Evolutionary conservation across 2,797 vertebrate genomes (phyloP).

Genomic region (Sebastes minor): DNA sequence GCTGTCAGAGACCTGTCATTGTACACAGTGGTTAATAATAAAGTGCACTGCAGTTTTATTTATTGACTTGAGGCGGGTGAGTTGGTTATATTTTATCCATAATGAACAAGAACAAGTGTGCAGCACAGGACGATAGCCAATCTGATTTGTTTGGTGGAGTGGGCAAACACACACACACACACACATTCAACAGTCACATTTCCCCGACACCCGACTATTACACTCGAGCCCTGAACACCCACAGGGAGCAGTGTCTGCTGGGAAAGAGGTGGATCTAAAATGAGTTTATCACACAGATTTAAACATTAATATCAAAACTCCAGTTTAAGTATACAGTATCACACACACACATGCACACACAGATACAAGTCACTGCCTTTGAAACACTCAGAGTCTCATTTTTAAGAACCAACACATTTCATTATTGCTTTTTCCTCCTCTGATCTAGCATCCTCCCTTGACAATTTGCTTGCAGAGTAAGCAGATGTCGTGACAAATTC

Average conservation of each 20-base stretch:
- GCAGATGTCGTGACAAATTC: constrained; percentile 40
- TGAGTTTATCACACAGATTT: constrained; percentile 35
- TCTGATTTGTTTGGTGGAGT: neutral
- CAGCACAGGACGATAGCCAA: neutral
- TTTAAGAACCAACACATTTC: constrained; percentile 31
- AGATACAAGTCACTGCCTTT: constrained; percentile 21
- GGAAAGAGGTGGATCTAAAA: constrained; percentile 29
- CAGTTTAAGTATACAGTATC: neutral
- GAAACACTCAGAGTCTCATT: constrained; percentile 43
- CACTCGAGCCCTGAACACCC: constrained; percentile 4
- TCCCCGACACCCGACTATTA: neutral
- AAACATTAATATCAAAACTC: constrained; percentile 51
- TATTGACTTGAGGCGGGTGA: constrained; percentile 4
- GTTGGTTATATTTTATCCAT: constrained; percentile 10
- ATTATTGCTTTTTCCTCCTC: constrained; percentile 13
- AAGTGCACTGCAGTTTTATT: constrained; percentile 20
- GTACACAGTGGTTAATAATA: constrained; percentile 12
- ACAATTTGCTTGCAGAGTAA: constrained; percentile 35
- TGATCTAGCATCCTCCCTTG: constrained; percentile 29
- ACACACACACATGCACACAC: neutral
- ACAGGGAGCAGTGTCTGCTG: constrained; percentile 32
- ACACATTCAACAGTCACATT: neutral
- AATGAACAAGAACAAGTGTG: constrained; percentile 13
- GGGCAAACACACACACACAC: neutral
- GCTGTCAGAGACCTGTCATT: neutral